phyloP scores from a whole-genome alignment of 2,797 vertebrate species.

The Eurystomus glaucurus region DNA sequence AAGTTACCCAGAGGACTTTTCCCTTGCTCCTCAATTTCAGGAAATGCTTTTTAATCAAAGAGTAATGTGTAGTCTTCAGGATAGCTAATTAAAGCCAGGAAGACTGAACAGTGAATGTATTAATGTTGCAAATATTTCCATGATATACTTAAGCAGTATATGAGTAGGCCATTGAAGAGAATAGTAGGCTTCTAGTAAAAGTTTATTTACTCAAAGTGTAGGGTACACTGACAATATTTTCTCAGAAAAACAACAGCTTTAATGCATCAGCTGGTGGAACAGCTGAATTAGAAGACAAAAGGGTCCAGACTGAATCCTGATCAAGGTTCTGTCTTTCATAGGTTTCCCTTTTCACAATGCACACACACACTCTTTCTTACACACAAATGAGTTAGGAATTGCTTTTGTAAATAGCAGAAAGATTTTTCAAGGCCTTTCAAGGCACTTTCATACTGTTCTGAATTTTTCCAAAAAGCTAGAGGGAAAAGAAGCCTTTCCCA shows the following conservation, averaged over 20 bases:
- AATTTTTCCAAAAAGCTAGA: not conserved
- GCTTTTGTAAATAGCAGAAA: not conserved
- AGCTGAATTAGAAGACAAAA: not conserved
- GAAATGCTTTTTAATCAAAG: conserved; percentile 62
- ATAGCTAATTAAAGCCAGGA: conserved; percentile 51
- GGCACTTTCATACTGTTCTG: not conserved
- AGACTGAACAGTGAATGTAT: conserved; percentile 46
- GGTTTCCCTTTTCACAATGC: not conserved
- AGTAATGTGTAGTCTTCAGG: conserved; percentile 17
- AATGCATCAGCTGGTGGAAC: not conserved
- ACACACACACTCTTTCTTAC: not conserved
- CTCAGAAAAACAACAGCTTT: not conserved
- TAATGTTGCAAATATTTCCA: not conserved
- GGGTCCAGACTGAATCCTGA: not conserved
- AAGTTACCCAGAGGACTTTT: conserved; percentile 29
- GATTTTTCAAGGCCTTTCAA: not conserved
- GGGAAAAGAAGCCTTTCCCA: not conserved
- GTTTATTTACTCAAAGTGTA: not conserved
- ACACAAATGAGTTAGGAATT: not conserved
- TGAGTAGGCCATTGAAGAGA: not conserved
- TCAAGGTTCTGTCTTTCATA: not conserved
- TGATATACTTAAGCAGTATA: not conserved
- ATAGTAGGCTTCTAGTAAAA: not conserved
- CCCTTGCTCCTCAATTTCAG: not conserved
- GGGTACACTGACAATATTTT: not conserved